Conservation (phyloP, 2,888 invertebrate genomes). For the Eristalis tenax region DNA sequence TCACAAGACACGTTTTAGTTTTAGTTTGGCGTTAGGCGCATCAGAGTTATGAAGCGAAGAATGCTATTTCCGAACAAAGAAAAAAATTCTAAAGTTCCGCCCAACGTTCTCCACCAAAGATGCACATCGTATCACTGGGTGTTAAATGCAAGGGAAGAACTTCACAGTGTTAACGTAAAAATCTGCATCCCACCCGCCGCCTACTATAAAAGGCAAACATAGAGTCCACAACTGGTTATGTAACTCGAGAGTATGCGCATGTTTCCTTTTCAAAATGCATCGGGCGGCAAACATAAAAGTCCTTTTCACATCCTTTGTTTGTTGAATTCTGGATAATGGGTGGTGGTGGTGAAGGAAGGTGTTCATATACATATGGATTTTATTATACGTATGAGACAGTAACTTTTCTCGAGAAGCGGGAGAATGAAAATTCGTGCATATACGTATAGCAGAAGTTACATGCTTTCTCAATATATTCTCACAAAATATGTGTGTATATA, state of each 20-base stretch:
- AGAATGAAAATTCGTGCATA: slow-evolving; percentile 35
- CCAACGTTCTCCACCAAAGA: slow-evolving; percentile 25
- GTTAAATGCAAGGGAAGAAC: slow-evolving; percentile 30
- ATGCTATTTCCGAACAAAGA: slow-evolving; percentile 43
- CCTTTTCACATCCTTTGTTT: slow-evolving; percentile 53
- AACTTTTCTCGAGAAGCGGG: slow-evolving; percentile 53
- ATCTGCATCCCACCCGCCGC: slow-evolving; percentile 50
- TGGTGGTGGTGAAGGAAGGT: neutral
- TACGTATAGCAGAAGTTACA: neutral
- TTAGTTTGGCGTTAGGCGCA: slow-evolving; percentile 4
- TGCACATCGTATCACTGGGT: slow-evolving; percentile 10
- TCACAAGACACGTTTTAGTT: neutral
- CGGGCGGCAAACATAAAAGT: slow-evolving; percentile 57
- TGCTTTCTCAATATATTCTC: neutral
- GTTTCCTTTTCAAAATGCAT: slow-evolving; percentile 64
- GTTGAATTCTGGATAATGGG: neutral
- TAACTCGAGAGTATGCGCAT: slow-evolving; percentile 64
- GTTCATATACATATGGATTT: neutral
- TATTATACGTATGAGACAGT: neutral
- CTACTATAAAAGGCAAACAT: slow-evolving; percentile 11
- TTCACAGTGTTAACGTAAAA: slow-evolving; percentile 52
- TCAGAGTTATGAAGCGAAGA: neutral
- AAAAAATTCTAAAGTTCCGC: slow-evolving; percentile 21
- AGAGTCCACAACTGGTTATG: slow-evolving; percentile 61
- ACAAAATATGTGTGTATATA: neutral